Conservation (phyloP, 2,888 invertebrate genomes). For the Cordylochernes scorpioides region DNA sequence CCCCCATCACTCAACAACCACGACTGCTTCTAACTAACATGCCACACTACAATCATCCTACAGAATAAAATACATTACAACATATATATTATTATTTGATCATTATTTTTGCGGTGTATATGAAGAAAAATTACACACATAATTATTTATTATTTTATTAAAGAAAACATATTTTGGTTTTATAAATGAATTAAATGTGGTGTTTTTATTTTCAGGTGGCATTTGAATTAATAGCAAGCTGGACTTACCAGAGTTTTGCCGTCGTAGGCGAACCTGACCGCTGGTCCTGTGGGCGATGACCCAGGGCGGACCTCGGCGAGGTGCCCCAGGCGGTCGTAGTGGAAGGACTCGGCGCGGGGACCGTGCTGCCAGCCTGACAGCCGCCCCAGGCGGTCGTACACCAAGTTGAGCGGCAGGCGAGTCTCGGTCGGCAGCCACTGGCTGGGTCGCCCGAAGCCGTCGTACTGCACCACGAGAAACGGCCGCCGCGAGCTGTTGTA, state of each 20-base stretch:
- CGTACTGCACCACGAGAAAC: conserved; percentile 22
- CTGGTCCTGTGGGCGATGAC: conserved; percentile 71
- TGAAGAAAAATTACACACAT: no score
- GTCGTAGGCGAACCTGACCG: conserved; percentile 68
- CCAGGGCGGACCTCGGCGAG: conserved; percentile 64
- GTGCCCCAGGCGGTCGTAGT: conserved; percentile 65
- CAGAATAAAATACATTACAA: no score
- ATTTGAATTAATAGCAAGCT: no score
- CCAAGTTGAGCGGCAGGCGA: conserved; percentile 63
- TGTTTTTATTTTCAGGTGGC: no score
- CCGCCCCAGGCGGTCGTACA: conserved; percentile 69
- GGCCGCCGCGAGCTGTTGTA: conserved; percentile 34
- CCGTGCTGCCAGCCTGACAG: conserved; percentile 78
- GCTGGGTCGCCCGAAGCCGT: conserved; percentile 21
- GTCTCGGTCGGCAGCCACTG: conserved; percentile 30
- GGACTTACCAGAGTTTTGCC: conserved; percentile 25
- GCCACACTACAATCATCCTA: no score
- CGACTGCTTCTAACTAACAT: no score
- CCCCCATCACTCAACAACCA: no score
- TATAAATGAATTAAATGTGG: no score
- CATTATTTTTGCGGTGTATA: no score
- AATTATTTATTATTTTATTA: no score
- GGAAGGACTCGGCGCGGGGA: conserved; percentile 59
- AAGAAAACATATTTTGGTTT: no score
- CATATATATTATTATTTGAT: no score